A percentile compares a stretch with the other conserved stretches of the same genome.
Conservation (phyloP, 2,797 vertebrate genomes). For the Danio tinwini region DNA sequence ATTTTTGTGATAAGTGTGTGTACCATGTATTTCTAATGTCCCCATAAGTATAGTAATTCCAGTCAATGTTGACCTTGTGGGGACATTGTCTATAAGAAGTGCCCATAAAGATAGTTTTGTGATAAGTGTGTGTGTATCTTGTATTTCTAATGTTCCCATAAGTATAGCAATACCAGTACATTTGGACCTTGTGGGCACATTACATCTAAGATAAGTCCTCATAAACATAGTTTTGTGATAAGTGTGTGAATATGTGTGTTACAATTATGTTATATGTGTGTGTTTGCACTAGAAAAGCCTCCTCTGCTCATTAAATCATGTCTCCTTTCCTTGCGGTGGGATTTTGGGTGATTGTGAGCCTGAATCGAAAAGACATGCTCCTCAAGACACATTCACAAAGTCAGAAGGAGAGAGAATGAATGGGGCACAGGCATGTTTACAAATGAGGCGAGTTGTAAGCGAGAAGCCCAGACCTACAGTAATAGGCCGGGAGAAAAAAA, state of each 20-base stretch:
- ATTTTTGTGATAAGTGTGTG: too few species aligned
- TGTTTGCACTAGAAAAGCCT: constrained; percentile 62
- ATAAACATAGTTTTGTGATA: too few species aligned
- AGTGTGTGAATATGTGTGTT: background rate
- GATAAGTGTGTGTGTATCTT: too few species aligned
- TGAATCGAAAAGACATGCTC: constrained; percentile 34
- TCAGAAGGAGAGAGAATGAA: constrained; percentile 30
- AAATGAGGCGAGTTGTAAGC: constrained; percentile 19
- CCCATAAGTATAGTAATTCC: too few species aligned
- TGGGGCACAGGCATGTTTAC: constrained; percentile 29
- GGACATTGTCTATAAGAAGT: too few species aligned
- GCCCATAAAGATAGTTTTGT: too few species aligned
- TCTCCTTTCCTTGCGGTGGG: constrained; percentile 55
- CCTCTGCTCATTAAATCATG: constrained; percentile 70
- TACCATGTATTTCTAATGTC: too few species aligned
- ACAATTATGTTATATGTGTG: constrained; percentile 40
- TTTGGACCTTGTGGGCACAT: too few species aligned
- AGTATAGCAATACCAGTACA: too few species aligned
- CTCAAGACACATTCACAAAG: constrained; percentile 36
- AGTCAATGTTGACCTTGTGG: too few species aligned
- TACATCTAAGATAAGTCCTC: too few species aligned
- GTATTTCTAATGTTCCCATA: too few species aligned
- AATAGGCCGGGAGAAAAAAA: constrained; percentile 11
- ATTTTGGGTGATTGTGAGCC: constrained; percentile 36
- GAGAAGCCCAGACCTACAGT: constrained; percentile 2